Evolutionary conservation across 2,797 vertebrate genomes (phyloP), one percentile per base, ranked within the genome.

Genomic region (Champsocephalus gunnari): DNA sequence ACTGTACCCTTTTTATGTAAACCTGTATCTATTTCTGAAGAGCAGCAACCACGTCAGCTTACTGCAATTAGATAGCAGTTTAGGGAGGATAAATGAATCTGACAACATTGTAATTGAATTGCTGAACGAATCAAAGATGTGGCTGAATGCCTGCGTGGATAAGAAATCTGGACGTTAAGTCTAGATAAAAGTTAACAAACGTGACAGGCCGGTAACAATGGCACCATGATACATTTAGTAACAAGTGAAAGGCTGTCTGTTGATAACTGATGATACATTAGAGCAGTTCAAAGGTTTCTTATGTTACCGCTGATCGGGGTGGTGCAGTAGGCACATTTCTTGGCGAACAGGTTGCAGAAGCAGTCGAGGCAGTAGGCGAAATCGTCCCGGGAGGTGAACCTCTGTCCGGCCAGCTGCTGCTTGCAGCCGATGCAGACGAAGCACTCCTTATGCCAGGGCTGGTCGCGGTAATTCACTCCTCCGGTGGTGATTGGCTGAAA

Each of bases 381-480:
- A 70, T 98, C 96, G 4, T 99, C 96, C 16, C 96, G 93, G 19
- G 97, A 98, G 6, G 98, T 99, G 85, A 99, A 98, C 17, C 97
- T 95, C 86, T 97, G 96, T 47, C 97, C 96, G 0, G 96, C 96
- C 79, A 99, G 63, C 84, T 96, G 98, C 90, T 96, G 95, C 92
- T 96, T 97, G 92, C 97, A 99, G 12, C 95, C 95, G 0, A 95
- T 96, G 65, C 98, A 99, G 28, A 98, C 93, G 0, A 99, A 98
- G 82, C 98, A 99, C 77, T 97, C 97, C 88, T 96, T 97, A 24
- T 99, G 97, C 98, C 97, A 98, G 0, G 97, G 97, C 90, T 98
- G 96, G 57, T 99, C 97, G 5, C 91, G 95, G 86, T 98, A 98
- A 57, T 95, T 98, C 75, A 99, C 97, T 0, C 98, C 98, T 66